Evolutionary conservation across 2,113 vertebrate species (phyloP), one percentile per base, ranked within the genome.

Genomic region (Phoenicopterus ruber): DNA sequence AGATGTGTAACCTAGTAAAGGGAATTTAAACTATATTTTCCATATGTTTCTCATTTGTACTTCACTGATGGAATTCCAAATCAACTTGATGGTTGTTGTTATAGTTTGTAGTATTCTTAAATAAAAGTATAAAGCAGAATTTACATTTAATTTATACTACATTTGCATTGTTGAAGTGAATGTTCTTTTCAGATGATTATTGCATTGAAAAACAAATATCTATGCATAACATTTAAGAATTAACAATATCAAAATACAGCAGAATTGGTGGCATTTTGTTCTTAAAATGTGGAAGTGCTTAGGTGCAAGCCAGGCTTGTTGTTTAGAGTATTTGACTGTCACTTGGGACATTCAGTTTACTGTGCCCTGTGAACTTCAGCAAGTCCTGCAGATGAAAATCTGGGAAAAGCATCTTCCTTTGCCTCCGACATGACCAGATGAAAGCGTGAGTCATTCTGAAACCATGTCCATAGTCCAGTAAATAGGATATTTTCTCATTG

Each of bases 41-140:
- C 80, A 69, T 95, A 83, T 93, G 92, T 83, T 88, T 96, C 72
- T 81, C 57, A 67, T 90, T 93, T 86, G 47, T 14, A 59, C 31
- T 88, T 91, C 61, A 47, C 32, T 94, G 86, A 44, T 70, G 14
- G 63, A 83, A 90, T 90, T 95, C 66, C 65, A 96, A 90, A 91
- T 90, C 73, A 91, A 71, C 52, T 84, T 94, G 52, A 88, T 82
- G 65, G 21, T 36, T 74, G 54, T 44, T 0, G 0, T 63, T 85
- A 93, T 15, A 11, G 2, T 84, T 78, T 82, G 24, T 58, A 57
- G 42, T 15, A 79, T 57, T 71, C 49, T 57, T 88, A 94, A 93
- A 86, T 88, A 81, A 86, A 93, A 92, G 5, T 44, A 50, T 86
- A 86, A 88, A 90, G 24, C 7, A 32, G 10, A 92, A 93, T 92